Conservation (phyloP, 2,113 vertebrate genomes). For the Tetraodon nigroviridis region DNA sequence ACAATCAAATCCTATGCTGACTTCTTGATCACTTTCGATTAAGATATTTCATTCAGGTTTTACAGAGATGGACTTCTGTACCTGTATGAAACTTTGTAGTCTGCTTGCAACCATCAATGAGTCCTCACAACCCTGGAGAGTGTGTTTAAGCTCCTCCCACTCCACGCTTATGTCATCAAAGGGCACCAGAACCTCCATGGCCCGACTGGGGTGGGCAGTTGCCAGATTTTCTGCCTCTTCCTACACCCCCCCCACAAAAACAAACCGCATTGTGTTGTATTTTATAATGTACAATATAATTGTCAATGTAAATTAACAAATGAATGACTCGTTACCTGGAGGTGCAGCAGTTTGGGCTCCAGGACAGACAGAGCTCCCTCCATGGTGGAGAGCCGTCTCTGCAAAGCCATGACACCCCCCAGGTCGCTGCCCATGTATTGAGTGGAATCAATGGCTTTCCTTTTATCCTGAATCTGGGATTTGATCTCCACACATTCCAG, state of each 20-base stretch:
- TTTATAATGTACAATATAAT: not conserved
- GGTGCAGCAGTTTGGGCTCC: conserved; percentile 84
- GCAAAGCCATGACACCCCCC: conserved; percentile 80
- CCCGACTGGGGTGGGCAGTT: conserved; percentile 69
- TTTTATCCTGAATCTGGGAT: conserved; percentile 85
- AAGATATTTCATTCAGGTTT: not conserved
- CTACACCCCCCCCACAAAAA: conserved; percentile 28
- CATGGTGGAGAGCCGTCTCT: conserved; percentile 86
- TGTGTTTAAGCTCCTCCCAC: conserved; percentile 85
- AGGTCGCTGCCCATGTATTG: conserved; percentile 80
- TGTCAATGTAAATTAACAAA: not conserved
- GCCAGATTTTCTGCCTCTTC: conserved; percentile 84
- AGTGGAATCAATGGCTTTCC: conserved; percentile 83
- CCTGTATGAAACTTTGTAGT: conserved; percentile 84
- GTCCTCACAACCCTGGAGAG: conserved; percentile 86
- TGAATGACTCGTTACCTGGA: conserved; percentile 75
- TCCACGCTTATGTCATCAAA: conserved; percentile 85
- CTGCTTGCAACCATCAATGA: conserved; percentile 81
- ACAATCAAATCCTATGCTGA: too few relatives aligned
- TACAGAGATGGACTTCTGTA: conserved; percentile 3
- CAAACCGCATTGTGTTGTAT: rapidly evolving
- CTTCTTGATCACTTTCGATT: too few relatives aligned
- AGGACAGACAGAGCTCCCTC: conserved; percentile 85
- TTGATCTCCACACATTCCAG: conserved; percentile 89
- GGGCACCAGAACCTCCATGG: conserved; percentile 81